Percentiles rank a stretch among this genome's conserved stretches.
Evolutionary conservation across 2,888 invertebrate genomes (phyloP).

Genomic region (Actias luna): DNA sequence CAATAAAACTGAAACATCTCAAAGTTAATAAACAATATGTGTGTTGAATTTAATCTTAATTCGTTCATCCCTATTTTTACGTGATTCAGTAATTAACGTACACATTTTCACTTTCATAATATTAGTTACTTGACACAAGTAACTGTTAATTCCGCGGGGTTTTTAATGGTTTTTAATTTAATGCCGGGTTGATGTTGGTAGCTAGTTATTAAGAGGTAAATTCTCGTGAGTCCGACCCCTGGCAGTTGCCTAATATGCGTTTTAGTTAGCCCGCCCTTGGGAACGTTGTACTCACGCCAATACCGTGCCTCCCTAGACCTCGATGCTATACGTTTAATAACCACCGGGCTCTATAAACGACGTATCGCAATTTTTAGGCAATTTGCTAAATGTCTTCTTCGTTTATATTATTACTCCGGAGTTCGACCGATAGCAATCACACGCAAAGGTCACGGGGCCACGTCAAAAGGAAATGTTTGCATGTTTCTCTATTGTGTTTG

Average conservation of each 20-base stretch:
- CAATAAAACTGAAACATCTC: too few species aligned
- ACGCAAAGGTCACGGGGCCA: not conserved
- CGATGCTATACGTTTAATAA: not conserved
- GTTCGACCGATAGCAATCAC: not conserved
- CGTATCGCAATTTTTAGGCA: not conserved
- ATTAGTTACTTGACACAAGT: too few species aligned
- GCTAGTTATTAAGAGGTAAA: not conserved
- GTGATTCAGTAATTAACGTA: too few species aligned
- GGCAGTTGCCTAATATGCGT: not conserved
- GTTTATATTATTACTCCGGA: not conserved
- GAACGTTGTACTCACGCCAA: not conserved
- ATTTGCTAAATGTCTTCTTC: conserved; percentile 9
- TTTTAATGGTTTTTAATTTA: too few species aligned
- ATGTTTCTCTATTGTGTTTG: not conserved
- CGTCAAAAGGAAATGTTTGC: not conserved
- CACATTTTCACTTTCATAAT: too few species aligned
- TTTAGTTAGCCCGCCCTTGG: not conserved
- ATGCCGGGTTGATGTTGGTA: not conserved
- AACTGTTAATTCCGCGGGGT: too few species aligned
- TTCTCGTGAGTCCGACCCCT: not conserved
- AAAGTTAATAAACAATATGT: too few species aligned
- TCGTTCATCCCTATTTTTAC: too few species aligned
- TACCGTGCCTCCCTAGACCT: not conserved
- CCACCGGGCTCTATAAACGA: conserved; percentile 1
- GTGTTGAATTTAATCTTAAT: too few species aligned